Base-by-base conservation (phyloP, 2,113 vertebrate species). In the Cebidichthys violaceus region DNA sequence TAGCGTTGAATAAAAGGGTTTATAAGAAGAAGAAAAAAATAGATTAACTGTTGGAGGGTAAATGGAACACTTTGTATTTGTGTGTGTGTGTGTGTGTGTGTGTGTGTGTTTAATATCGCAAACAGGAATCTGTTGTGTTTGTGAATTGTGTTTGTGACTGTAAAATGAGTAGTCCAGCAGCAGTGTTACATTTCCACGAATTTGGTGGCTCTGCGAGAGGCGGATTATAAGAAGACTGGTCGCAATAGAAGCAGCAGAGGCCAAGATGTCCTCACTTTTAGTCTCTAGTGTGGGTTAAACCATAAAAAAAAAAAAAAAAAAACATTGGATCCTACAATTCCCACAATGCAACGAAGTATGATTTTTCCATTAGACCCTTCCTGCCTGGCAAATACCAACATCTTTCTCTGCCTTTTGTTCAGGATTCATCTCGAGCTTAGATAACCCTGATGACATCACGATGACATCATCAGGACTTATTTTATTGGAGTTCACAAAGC, bases 371-470 rank as follows among this genome's bases (percentile, higher is more conserved):
- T 22, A 47, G 18, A 64, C 18, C 29, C 31, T 9, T 6, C 6
- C 24, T 50, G 41, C 22, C 64, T 52, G 29, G 4, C 60, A 64
- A 31, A 71, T 18, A 3, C 4, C 33, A 17, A 8, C 33, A 43
- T 43, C 1, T 27, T 50, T 39, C 14, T 33, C 33, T 33, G 27
- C 57, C 69, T 64, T 66, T 35, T 61, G 24, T 82, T 35, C 17
- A 41, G 47, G 70, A 33, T 27, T 22, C 9, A 75, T 62, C 60
- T 54, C 9, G 29, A 20, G 47, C 39, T n/a, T 43, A 61, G 35
- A 75, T 65, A 73, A 57, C 20, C 24, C 3, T 47, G 52, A 45
- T 75, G 84, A 75, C 70, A 74, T 78, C 64, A 75, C 20, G 24
- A 1, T 76, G 80, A 76, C 77, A 64, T 81, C 68, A 80, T 47